Evolutionary conservation across 2,797 vertebrate species (phyloP).

Genomic region (Trachurus trachurus): DNA sequence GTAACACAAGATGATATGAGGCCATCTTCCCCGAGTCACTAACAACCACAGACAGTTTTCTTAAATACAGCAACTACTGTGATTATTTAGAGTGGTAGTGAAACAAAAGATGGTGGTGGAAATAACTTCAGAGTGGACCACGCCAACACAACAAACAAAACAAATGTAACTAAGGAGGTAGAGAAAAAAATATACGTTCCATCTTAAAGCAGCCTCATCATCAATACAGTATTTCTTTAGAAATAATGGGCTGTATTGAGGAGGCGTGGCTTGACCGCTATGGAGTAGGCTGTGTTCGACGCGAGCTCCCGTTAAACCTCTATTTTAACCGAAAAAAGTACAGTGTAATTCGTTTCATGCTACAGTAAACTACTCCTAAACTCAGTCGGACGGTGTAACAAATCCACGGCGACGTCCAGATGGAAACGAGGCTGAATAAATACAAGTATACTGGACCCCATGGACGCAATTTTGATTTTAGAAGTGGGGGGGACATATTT

Average conservation of each 20-base stretch:
- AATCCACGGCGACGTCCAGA: no score
- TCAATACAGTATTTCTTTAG: neutral
- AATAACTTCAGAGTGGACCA: neutral
- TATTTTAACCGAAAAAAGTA: no score
- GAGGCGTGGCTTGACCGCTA: no score
- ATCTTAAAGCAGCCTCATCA: neutral
- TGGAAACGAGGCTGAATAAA: no score
- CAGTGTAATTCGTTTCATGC: no score
- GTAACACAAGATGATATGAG: neutral
- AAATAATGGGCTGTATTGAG: neutral
- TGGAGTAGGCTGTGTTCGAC: no score
- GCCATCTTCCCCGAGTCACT: neutral
- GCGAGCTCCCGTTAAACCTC: no score
- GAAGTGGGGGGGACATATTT: no score
- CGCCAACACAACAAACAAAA: neutral
- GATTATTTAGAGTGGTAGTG: neutral
- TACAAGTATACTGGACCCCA: no score
- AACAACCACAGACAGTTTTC: neutral
- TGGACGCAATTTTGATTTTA: no score
- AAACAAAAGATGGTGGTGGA: neutral
- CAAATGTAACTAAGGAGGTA: neutral
- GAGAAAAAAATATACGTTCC: neutral
- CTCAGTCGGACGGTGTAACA: no score
- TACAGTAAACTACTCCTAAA: no score
- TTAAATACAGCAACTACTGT: neutral